Evolutionary conservation across 1,140 invertebrate genomes (phyloP), one percentile per base, ranked within the genome.

Genomic region (Harpegnathos saltator): DNA sequence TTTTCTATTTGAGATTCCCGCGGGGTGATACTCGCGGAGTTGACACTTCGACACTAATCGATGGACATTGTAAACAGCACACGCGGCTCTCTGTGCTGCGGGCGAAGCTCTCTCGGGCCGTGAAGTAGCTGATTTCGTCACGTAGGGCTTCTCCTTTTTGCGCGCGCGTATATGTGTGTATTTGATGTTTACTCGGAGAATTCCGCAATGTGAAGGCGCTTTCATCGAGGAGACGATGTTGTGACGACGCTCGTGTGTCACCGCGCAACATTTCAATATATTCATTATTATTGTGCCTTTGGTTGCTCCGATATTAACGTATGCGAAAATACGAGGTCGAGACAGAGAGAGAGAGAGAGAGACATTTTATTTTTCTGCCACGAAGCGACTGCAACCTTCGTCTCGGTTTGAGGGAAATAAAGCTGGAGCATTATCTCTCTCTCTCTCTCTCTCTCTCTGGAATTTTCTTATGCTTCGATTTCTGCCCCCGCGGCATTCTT

Each of bases 341-440:
- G n/a, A n/a, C n/a, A 11, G 38, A 56, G 19, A n/a, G 54, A 19
- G n/a, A 19, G 9, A 11, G 38, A 56, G 19, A n/a, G 54, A 19
- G n/a, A 19, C 19, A 4, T 5, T 56, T n/a, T 56, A n/a, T 56
- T 19, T 7, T 48, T 24, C 69, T 69, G 44, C 15, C n/a, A 15
- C 11, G 1, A 1, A 29, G 7, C 17, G n/a, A 9, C n/a, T 15
- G 38, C 58, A 50, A 24, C 3, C 11, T 71, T 58, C 71, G 22
- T 9, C 7, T 11, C 11, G 14, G 33, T 58, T 48, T 29, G 9
- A 44, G 38, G 17, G 59, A 80, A 58, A 29, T 33, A 58, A 58
- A 78, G 19, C 44, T 22, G 48, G 3, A 54, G 29, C 44, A 78
- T 69, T 69, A n/a, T n/a, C n/a, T n/a, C n/a, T n/a, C n/a, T n/a